A percentile compares a stretch with the other conserved stretches of the same genome.
phyloP scores from a whole-genome alignment of 2,797 vertebrate genomes.

The Pygocentrus nattereri region DNA sequence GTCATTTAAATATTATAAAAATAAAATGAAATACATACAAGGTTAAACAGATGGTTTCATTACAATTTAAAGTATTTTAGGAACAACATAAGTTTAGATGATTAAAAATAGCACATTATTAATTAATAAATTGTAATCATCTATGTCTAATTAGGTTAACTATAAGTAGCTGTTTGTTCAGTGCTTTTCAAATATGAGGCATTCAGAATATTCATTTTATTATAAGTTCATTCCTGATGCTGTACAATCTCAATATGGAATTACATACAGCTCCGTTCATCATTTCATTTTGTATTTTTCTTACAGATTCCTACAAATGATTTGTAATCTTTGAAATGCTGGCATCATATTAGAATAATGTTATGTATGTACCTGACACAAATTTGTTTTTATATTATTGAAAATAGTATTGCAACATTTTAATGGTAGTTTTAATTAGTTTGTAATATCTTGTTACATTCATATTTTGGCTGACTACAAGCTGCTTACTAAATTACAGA shows the following conservation, averaged over 20 bases:
- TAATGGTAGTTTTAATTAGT: too few relatives aligned
- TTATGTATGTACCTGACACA: not conserved
- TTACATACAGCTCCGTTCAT: not conserved
- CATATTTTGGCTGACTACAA: not conserved
- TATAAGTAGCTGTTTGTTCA: not conserved
- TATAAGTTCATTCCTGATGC: too few relatives aligned
- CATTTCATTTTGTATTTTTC: not conserved
- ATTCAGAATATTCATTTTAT: not conserved
- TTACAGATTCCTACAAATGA: not conserved
- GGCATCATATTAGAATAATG: too few relatives aligned
- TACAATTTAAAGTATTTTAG: too few relatives aligned
- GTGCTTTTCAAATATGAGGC: not conserved
- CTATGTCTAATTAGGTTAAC: too few relatives aligned
- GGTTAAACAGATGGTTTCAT: too few relatives aligned
- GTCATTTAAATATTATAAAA: too few relatives aligned
- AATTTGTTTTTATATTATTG: not conserved
- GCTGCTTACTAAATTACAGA: not conserved
- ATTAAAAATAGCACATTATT: too few relatives aligned
- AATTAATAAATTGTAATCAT: too few relatives aligned
- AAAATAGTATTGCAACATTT: too few relatives aligned
- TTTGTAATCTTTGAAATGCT: not conserved
- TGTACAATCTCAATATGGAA: not conserved
- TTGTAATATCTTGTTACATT: not conserved
- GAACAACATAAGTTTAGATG: too few relatives aligned
- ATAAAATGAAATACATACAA: too few relatives aligned